phyloP scores from a whole-genome alignment of 2,888 invertebrate genomes.

The Dryadula phaetusa region DNA sequence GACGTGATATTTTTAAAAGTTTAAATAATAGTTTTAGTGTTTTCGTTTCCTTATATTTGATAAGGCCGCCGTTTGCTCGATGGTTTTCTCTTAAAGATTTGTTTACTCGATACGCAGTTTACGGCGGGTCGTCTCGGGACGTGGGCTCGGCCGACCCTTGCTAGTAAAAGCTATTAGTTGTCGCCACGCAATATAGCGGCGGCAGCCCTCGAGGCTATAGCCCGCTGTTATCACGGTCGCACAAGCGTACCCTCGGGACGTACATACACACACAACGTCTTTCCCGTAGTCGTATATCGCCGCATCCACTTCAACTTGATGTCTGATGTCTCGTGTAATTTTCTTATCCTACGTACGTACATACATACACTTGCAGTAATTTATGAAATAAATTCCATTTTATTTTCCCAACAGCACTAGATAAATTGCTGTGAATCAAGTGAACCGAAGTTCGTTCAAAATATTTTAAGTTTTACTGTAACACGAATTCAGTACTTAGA shows the following conservation, averaged over 20 bases:
- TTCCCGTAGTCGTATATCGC: background rate
- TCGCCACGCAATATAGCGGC: background rate
- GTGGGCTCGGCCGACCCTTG: slow-evolving; percentile 1
- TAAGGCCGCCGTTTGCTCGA: background rate
- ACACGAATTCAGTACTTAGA: background rate
- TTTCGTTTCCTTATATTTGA: background rate
- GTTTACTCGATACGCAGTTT: slow-evolving; percentile 1
- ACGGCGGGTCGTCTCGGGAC: slow-evolving; percentile 6
- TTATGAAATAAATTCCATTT: background rate
- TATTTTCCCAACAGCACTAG: background rate
- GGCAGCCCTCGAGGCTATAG: background rate
- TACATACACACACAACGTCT: background rate
- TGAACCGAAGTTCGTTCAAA: background rate
- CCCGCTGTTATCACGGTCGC: slow-evolving; percentile 5
- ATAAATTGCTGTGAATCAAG: background rate
- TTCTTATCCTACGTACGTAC: background rate
- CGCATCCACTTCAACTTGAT: slow-evolving; percentile 5
- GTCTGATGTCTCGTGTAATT: background rate
- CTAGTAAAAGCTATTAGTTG: slow-evolving; percentile 13
- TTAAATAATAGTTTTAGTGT: background rate
- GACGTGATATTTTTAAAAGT: background rate
- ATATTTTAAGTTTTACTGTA: background rate
- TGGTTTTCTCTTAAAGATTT: background rate
- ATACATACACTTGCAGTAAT: background rate
- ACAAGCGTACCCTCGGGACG: background rate